Percentiles rank a stretch among this genome's conserved stretches.
These are phyloP conservation scores for Solenodon paradoxus DNA, from an alignment of 2,113 vertebrate species.

Conservation along the genomic window DNA sequence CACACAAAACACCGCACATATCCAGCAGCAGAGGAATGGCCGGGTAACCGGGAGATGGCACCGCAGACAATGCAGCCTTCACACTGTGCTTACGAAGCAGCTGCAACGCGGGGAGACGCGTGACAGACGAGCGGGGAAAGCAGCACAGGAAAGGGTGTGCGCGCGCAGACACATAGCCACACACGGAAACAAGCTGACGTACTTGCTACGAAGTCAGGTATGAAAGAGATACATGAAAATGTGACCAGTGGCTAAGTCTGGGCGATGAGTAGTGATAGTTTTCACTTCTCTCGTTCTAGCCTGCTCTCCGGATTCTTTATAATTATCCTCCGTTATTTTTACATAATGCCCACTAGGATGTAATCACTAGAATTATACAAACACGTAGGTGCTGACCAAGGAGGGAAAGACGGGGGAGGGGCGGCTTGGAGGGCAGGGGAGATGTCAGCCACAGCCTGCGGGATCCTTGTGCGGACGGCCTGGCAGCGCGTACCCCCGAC, in stretches of 20 bases:
- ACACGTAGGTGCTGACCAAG: not conserved
- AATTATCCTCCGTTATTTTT: not conserved
- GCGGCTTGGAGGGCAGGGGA: not conserved
- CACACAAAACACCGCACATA: slow-evolving; percentile 12
- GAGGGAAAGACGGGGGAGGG: not conserved
- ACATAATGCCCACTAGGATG: not conserved
- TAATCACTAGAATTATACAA: not conserved
- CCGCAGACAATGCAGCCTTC: slow-evolving; percentile 17
- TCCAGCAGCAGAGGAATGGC: not conserved
- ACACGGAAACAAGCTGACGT: not conserved
- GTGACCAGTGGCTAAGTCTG: not conserved
- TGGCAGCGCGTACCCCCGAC: too few relatives aligned
- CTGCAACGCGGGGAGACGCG: slow-evolving; percentile 34
- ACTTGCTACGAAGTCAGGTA: not conserved
- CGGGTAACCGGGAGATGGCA: too few relatives aligned
- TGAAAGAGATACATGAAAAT: not conserved
- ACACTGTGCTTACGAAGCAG: slow-evolving; percentile 7
- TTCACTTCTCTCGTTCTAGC: not conserved
- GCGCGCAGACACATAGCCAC: not conserved
- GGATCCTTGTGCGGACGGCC: too few relatives aligned
- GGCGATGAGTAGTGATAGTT: not conserved
- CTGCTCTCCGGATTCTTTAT: not conserved
- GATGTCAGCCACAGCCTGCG: too few relatives aligned
- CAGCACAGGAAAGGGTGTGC: not conserved
- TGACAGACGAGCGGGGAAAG: not conserved